Conservation (phyloP, 2,797 vertebrate genomes). For the Rousettus madagascariensis region DNA sequence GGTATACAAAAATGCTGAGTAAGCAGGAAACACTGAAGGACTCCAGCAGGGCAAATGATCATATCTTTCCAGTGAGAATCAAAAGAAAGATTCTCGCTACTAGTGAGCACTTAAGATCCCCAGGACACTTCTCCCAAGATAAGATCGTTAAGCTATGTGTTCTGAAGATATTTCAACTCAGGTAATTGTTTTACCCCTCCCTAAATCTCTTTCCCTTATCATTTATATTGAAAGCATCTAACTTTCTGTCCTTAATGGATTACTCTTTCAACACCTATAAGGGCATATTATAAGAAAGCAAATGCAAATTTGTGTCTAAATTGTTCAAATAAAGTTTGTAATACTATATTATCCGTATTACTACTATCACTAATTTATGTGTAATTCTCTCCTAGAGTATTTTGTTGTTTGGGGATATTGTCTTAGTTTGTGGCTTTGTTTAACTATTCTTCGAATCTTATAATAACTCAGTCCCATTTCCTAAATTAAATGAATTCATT, state of each 20-base stretch:
- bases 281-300: neutral
- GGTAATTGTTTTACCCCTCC: conserved; percentile 42
- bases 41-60: neutral
- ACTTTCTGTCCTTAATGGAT: conserved; percentile 51
- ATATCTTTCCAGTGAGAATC: conserved; percentile 37
- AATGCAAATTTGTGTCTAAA: conserved; percentile 1
- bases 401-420: neutral
- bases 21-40: neutral
- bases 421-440: neutral
- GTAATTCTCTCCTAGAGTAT: neutral
- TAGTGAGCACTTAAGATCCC: neutral
- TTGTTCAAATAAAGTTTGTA: neutral
- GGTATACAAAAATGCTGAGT: conserved; percentile 46
- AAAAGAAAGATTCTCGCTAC: neutral
- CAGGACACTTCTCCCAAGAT: neutral
- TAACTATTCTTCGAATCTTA: neutral
- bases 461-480: neutral
- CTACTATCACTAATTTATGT: neutral
- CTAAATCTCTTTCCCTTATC: conserved; percentile 44
- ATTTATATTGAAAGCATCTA: conserved; percentile 36
- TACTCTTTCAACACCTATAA: neutral
- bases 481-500: conserved; percentile 11
- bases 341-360: neutral
- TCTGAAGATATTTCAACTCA: conserved; percentile 3
- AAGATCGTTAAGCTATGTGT: neutral